Percentiles rank a stretch among this genome's conserved stretches.
Conservation (phyloP, 1,140 invertebrate species). For the Zeugodacus cucurbitae region DNA sequence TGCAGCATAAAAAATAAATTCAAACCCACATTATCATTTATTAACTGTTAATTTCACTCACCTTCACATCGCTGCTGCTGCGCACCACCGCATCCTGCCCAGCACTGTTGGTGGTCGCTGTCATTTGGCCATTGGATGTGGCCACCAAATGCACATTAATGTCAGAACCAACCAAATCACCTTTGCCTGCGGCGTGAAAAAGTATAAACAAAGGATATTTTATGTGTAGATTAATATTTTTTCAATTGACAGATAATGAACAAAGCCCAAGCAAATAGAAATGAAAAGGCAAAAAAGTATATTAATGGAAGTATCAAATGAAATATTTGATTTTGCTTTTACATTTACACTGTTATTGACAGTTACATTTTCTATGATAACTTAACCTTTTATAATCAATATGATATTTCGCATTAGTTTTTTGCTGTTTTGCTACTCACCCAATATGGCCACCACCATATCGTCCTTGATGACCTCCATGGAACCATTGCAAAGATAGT, state of each 20-base stretch:
- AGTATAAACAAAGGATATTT: constrained; percentile 22
- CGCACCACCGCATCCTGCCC: constrained; percentile 86
- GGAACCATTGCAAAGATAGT: constrained; percentile 96
- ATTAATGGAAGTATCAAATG: neutral
- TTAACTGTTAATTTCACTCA: constrained; percentile 50
- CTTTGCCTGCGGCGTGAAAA: constrained; percentile 79
- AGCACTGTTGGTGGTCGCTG: constrained; percentile 67
- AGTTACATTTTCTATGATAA: no score
- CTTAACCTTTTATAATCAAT: neutral
- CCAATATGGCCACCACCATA: constrained; percentile 98
- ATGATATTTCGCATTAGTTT: no score
- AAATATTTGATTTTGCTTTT: no score
- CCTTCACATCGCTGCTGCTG: constrained; percentile 92
- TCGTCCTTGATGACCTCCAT: constrained; percentile 98
- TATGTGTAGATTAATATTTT: neutral
- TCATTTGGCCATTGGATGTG: constrained; percentile 69
- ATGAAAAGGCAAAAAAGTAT: neutral
- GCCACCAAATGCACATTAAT: constrained; percentile 82
- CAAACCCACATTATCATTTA: neutral
- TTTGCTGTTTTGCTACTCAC: constrained; percentile 70
- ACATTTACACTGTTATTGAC: no score
- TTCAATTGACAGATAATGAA: neutral
- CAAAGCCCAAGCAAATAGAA: neutral
- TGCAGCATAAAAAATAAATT: no score
- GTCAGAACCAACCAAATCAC: constrained; percentile 95